A percentile compares a stretch with the other conserved stretches of the same genome.
phyloP scores from a whole-genome alignment of 92 coral and sea anemone species.

The Palythoa heliodiscus region DNA sequence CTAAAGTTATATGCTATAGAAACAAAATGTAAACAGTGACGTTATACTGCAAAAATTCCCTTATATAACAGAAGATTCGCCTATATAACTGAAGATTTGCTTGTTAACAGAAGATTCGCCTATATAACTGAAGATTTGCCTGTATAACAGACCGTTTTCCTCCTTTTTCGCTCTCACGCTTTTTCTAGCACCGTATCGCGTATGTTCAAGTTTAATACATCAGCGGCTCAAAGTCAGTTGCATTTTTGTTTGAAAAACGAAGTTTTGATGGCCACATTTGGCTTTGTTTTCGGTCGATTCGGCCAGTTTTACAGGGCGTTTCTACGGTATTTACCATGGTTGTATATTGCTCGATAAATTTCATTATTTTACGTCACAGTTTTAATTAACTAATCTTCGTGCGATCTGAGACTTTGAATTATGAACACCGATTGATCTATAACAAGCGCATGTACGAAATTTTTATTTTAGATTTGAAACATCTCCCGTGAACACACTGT shows the following conservation, averaged over 20 bases:
- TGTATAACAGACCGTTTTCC: background rate
- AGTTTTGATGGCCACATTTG: slow-evolving; percentile 3
- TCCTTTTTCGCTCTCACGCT: background rate
- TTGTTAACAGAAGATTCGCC: background rate
- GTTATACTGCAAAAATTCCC: too few relatives aligned
- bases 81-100: background rate
- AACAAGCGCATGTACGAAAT: too few relatives aligned
- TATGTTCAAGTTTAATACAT: background rate
- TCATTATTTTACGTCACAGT: too few relatives aligned
- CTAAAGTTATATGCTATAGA: too few relatives aligned
- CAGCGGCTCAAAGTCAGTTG: background rate
- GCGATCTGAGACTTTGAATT: too few relatives aligned
- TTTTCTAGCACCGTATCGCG: background rate
- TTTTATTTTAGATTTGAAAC: too few relatives aligned
- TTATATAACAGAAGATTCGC: background rate
- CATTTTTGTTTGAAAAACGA: background rate
- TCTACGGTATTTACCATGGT: background rate
- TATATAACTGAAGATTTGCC: background rate
- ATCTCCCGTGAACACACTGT: too few relatives aligned
- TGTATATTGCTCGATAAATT: background rate
- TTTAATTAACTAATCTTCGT: too few relatives aligned
- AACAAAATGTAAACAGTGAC: too few relatives aligned
- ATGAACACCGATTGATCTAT: too few relatives aligned
- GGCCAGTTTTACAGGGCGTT: slow-evolving; percentile 9
- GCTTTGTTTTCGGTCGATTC: slow-evolving; percentile 15